Base-by-base conservation (phyloP, 92 coral and sea anemone species). In the Palythoa grandiflora region DNA sequence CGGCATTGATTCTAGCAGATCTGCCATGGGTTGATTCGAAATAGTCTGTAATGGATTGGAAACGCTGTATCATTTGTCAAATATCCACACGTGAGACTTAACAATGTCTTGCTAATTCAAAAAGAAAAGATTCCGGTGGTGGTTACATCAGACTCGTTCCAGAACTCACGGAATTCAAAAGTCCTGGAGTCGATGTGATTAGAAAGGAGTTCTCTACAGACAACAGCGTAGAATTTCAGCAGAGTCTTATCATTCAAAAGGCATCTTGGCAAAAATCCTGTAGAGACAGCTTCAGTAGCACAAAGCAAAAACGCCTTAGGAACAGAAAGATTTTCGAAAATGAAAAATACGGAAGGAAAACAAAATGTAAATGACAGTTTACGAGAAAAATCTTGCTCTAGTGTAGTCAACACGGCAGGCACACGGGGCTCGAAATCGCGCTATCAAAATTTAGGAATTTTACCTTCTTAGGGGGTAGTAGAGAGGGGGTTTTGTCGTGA, bases 281-380 rank as follows among this genome's bases (percentile, higher is more conserved):
- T 28, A 28, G 28, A 28, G 28, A 28, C 0, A 28, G 0, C 28
- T 28, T 28, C 28, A 28, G 28, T 28, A 28, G 28, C 28, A 28
- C 28, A 28, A 28, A 28, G 28, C 28, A 28, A 28, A 0, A 28
- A 28, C 28, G 28, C 28, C 90, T 77, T 0, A 61, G 38, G 79
- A 90, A 88, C 20, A 70, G 90, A 81, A 92, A 89, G 55, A 53
- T 53, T 53, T 53, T 53, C 60, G 60, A 53, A 53, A 53, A 1
- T 53, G 60, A 53, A 53, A 53, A 53, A 53, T 28, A 53, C 60
- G 60, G 2, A 61, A 83, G 77, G 71, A n/a, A 84, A 91, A 60
- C 47, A 20, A 35, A 75, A 83, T 38, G 86, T 21, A 63, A 87
- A 72, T 17, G 85, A 85, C 51, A 68, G 85, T 8, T 5, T 17